Base-by-base conservation (phyloP, 2,113 vertebrate genomes). In the Solenodon paradoxus region DNA sequence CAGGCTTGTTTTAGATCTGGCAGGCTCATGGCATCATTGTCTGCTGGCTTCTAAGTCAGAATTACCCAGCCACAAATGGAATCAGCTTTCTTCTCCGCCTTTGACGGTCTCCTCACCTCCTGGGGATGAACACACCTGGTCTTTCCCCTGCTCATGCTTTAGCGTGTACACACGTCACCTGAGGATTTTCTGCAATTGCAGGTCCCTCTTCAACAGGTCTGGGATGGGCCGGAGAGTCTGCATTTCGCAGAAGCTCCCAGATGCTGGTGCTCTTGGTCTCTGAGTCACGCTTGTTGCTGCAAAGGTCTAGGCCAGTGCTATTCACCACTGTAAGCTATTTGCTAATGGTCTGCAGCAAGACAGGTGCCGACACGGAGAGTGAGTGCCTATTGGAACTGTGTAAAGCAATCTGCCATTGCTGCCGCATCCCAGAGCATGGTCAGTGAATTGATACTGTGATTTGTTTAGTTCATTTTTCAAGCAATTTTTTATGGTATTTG, bases 391-490 rank as follows among this genome's bases (percentile, higher is more conserved):
- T 57, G 30, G 75, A 66, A 59, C 26, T 35, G 3, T 53, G 24
- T 2, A 22, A 1, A 45, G 38, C 55, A 22, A 12, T 87, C 35
- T 57, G n/a, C 55, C n/a, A n/a, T 59, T 7, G 30, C 24, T 40
- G 20, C 51, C 11, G 10, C 1, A 15, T 66, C 63, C 19, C n/a
- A 47, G 75, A 7, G 35, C 12, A 0, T 66, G 40, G 22, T 55
- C 24, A 1, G 45, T 59, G 81, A 32, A 55, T 77, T 80, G 57
- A 32, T 19, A 38, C 64, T 72, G 79, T 40, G 24, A 30, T 19
- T n/a, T 92, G 90, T 64, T 57, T 47, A 49, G 85, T 75, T 84
- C 47, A 40, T 53, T 91, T 92, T 71, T 68, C 78, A 74, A 53
- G 85, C 47, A 10, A 86, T 74, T 88, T 72, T 80, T 68, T 77